These are phyloP conservation scores for Suillia variegata DNA, from an alignment of 2,888 invertebrate species.

Conservation along the genomic window DNA sequence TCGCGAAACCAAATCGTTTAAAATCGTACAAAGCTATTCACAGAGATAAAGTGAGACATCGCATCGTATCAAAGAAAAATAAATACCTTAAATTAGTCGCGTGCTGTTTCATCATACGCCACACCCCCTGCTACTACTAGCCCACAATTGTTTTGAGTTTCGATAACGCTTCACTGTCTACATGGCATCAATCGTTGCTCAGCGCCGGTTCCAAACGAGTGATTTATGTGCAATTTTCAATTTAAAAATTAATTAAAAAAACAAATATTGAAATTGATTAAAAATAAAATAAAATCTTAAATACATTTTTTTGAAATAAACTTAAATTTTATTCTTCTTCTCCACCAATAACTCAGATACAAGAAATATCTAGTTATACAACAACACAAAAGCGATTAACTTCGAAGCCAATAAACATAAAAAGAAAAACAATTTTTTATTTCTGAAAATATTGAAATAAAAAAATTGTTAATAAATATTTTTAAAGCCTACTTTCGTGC, in stretches of 20 bases:
- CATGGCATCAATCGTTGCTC: conserved; percentile 48
- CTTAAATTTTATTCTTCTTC: conserved; percentile 10
- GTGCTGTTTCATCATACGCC: not conserved
- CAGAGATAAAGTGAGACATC: too few species aligned
- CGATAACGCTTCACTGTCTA: conserved; percentile 25
- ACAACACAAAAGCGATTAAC: not conserved
- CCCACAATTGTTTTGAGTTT: not conserved
- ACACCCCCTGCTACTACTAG: too few species aligned
- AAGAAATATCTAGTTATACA: conserved; percentile 34
- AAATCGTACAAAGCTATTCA: not conserved
- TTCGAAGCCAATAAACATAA: conserved; percentile 10
- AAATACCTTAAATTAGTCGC: not conserved
- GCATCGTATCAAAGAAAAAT: not conserved
- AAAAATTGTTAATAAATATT: conserved; percentile 1
- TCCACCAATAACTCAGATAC: conserved; percentile 32
- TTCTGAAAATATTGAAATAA: not conserved
- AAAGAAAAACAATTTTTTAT: conserved; percentile 8
- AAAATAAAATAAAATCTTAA: conserved; percentile 14
- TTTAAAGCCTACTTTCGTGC: too few species aligned
- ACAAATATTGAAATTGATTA: conserved; percentile 7
- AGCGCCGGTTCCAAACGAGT: conserved; percentile 41
- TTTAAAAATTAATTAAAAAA: not conserved
- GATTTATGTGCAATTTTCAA: conserved; percentile 17
- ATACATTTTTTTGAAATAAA: conserved; percentile 17
- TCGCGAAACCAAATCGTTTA: not conserved